Conservation (phyloP, 1,140 invertebrate species). For the Bombus superbus region DNA sequence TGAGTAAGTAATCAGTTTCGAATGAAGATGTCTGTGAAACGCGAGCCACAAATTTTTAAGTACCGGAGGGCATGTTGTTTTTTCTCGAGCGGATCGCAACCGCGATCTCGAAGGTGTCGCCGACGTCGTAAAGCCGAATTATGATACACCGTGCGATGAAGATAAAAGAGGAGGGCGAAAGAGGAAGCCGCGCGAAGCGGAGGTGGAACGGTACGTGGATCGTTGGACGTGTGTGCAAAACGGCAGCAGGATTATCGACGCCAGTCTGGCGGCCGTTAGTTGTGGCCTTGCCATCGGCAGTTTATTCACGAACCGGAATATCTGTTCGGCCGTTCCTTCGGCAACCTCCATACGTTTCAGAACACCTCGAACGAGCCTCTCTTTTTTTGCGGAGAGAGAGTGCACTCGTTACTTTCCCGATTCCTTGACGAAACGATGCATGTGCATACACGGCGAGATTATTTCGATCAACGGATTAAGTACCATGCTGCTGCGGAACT, state of each 20-base stretch:
- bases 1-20: not conserved
- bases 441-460: not conserved
- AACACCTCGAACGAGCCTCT: slow-evolving; percentile 6
- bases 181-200: not conserved
- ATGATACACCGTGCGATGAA: not conserved
- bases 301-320: slow-evolving; percentile 62
- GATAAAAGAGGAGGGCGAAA: not conserved
- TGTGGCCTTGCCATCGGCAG: slow-evolving; percentile 64
- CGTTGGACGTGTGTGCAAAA: slow-evolving; percentile 41
- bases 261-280: slow-evolving; percentile 65
- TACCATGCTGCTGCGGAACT: not conserved
- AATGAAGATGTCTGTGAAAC: not conserved
- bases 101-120: slow-evolving; percentile 17
- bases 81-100: not conserved
- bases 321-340: slow-evolving; percentile 45
- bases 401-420: slow-evolving; percentile 16
- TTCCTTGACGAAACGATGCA: not conserved
- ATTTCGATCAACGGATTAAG: not conserved
- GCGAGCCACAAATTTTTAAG: not conserved
- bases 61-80: no score
- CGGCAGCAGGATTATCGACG: slow-evolving; percentile 59
- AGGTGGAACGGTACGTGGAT: slow-evolving; percentile 30
- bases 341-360: slow-evolving; percentile 38
- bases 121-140: not conserved
- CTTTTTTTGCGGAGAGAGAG: not conserved